Base-by-base conservation (phyloP, 2,888 invertebrate species). In the Mycalesis mineus region DNA sequence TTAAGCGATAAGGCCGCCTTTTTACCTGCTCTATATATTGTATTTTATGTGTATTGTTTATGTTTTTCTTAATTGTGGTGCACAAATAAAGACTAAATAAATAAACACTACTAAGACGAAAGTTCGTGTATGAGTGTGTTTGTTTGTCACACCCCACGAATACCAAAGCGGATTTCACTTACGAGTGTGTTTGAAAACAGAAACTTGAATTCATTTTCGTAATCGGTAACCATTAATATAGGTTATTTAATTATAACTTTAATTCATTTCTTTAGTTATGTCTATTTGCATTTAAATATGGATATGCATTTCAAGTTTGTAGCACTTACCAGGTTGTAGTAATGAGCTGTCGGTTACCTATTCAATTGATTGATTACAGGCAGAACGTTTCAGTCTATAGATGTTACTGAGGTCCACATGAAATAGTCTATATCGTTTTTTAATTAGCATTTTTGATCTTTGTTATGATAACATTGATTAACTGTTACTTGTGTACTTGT, bases 291-390 rank as follows among this genome's bases (percentile, higher is more conserved):
- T 41, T 41, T 41, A 3, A 22, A 2, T 41, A 41, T 11, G 4
- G 17, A 17, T 11, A 22, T 41, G 11, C 39, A 6, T 39, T 39
- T 14, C 7, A 11, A 14, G 39, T 39, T 39, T 14, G 14, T 14
- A 48, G 55, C 55, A 41, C 22, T 59, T 52, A 56, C 52, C 6
- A 17, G 52, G 29, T 49, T 42, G 55, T 52, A 39, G 50, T 50
- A 55, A 58, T 40, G 51, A 48, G 14, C 15, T 42, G 41, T 36
- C 40, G 37, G 37, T 41, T 14, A 7, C n/a, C 45, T 41, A 55
- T 59, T 55, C 51, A 55, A 55, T 59, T 55, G 55, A 55, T 59
- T 37, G 48, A 48, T 59, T 40, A 39, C n/a, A n/a, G 29, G 44
- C 28, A 37, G 45, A 55, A 33, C 47, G 36, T 51, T 55, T 33